phyloP scores from a whole-genome alignment of 2,888 invertebrate species.

The Amblyjoppa proteus region DNA sequence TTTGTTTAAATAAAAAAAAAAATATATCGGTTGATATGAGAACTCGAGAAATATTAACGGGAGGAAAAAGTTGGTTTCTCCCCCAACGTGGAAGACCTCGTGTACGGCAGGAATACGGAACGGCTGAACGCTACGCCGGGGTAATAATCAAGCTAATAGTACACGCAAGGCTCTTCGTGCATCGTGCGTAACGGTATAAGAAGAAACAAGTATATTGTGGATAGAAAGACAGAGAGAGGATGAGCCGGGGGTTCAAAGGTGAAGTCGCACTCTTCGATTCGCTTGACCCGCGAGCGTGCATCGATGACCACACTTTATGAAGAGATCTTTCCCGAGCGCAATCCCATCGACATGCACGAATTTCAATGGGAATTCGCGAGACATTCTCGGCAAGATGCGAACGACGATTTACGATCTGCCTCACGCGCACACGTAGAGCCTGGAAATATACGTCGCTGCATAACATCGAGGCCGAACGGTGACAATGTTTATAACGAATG shows the following conservation, averaged over 20 bases:
- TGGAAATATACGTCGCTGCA: background rate
- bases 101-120: background rate
- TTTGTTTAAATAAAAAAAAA: too few relatives aligned
- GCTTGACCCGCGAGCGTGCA: conserved; percentile 44
- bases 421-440: background rate
- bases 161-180: background rate
- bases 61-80: too few relatives aligned
- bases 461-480: conserved; percentile 24
- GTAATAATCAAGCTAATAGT: background rate
- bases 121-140: background rate
- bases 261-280: conserved; percentile 43
- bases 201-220: background rate
- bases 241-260: conserved; percentile 44
- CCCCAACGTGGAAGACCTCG: background rate
- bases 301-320: conserved; percentile 14
- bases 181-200: conserved; percentile 16
- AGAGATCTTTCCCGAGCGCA: conserved; percentile 15
- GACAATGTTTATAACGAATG: conserved; percentile 38
- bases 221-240: conserved; percentile 8
- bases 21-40: too few relatives aligned
- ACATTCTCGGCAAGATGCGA: conserved; percentile 7
- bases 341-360: background rate
- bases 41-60: too few relatives aligned
- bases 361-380: background rate
- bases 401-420: conserved; percentile 12